Base-by-base conservation (phyloP, 1,140 invertebrate species). In the Plodia interpunctella region DNA sequence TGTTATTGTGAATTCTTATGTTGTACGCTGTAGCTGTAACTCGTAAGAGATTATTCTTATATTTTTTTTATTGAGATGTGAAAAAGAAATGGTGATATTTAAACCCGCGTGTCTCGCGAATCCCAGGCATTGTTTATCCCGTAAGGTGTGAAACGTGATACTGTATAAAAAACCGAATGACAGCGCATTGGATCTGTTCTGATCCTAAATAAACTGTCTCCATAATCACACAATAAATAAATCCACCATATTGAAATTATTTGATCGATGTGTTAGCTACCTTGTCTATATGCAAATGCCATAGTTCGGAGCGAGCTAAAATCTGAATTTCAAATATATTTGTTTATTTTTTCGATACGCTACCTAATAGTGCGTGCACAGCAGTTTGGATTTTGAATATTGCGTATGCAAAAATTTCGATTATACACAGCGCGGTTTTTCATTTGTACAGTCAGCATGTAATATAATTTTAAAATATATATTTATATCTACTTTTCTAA, bases 271-370 rank as follows among this genome's bases (percentile, higher is more conserved):
- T 64, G 66, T 54, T 55, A n/a, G n/a, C n/a, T n/a, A 71, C 70
- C 71, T 76, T 78, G 73, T 86, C 74, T 83, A 86, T 81, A 86
- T 86, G 83, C 76, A 83, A 86, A 84, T 86, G 15, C 28, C 62
- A 69, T 77, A 77, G 73, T 80, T 75, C 60, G 66, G 69, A 63
- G 70, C 58, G 52, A 57, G 60, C 67, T 70, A 63, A 76, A 70
- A 86, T 83, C 81, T 81, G 78, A 84, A 81, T 79, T 77, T 74
- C 78, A 82, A 83, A 83, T 82, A 66, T 72, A 69, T 82, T 68
- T 76, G 75, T 78, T 78, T 75, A 68, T 71, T 68, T 77, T 72
- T 70, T 65, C 65, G 63, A 73, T 72, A 70, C 59, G 63, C 38
- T 55, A 63, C 61, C 63, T 80, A 83, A 79, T 80, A 73, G 72